Evolutionary conservation across 2,888 invertebrate genomes (phyloP), one percentile per base, ranked within the genome.

Genomic region (Phalangium opilio): DNA sequence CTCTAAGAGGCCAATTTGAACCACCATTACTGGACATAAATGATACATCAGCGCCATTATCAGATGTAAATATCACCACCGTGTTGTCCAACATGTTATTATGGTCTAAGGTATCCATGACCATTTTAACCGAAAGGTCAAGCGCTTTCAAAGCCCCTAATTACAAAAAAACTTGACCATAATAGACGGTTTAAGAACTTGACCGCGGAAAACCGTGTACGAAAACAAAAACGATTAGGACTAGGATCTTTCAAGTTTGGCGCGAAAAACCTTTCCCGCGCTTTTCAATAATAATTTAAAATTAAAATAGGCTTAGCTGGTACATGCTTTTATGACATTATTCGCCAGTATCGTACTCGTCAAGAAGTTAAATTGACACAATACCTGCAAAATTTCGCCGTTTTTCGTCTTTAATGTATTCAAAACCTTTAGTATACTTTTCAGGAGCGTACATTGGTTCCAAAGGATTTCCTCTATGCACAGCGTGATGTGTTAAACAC

Each of bases 381-480:
- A n/a, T 66, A 10, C 83, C 89, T 82, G 63, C 48, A 72, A 72
- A 53, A n/a, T 18, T 48, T 41, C 54, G 72, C 36, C 90, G 70
- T 50, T 77, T 74, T 52, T 71, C 74, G 60, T 85, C 72, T 1
- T 72, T 61, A 48, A 91, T 86, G 58, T 80, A 67, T 0, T 67
- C 62, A 64, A 85, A 79, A 58, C 73, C 75, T 1, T 75, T 71
- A 1, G 84, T 73, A 11, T 75, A 69, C 3, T 73, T 67, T 58
- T 81, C 79, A 0, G 84, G 84, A 0, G 82, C 86, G 33, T 86
- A 80, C 27, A 93, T 69, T 0, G 81, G 81, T 62, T 82, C 81
- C 62, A 79, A 80, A 0, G 81, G 77, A 69, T 89, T 89, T 1
- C 79, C 86, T 35, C 83, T 84, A 69, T 93, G 93, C 0, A 86